A percentile compares a stretch with the other conserved stretches of the same genome.
These are phyloP conservation scores for Prinia subflava DNA, from an alignment of 2,113 vertebrate species.

Conservation along the genomic window DNA sequence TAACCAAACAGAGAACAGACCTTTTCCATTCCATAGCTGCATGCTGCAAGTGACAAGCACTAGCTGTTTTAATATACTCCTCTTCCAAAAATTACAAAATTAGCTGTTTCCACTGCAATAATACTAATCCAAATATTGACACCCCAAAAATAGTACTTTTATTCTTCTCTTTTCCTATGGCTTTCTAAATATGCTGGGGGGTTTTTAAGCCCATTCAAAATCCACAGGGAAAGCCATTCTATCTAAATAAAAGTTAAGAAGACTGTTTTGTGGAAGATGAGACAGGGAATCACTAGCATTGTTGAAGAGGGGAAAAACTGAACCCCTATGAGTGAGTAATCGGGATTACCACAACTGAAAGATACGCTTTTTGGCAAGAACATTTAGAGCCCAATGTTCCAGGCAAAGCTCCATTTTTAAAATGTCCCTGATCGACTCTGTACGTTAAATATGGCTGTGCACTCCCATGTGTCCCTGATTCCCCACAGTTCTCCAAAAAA, in stretches of 20 bases:
- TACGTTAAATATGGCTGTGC: background rate
- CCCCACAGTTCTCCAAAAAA: background rate
- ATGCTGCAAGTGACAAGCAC: background rate
- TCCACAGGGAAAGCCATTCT: background rate
- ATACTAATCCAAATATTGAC: background rate
- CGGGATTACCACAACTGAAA: background rate
- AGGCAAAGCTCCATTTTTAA: conserved; percentile 7
- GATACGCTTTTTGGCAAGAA: background rate
- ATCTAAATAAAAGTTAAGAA: background rate
- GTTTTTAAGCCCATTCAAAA: background rate
- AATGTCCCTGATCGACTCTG: background rate
- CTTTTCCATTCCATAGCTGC: background rate
- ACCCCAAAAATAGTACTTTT: background rate
- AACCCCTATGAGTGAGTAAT: background rate
- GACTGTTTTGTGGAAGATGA: background rate
- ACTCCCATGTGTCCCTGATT: background rate
- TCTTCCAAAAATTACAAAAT: conserved; percentile 11
- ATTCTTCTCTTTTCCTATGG: background rate
- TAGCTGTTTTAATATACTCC: background rate
- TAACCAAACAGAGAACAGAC: background rate
- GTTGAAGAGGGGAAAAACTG: background rate
- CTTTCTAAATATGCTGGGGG: background rate
- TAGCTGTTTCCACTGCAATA: background rate
- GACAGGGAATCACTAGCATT: background rate
- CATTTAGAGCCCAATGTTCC: background rate